A percentile compares a stretch with the other conserved stretches of the same genome.
Evolutionary conservation across 2,113 vertebrate species (phyloP).

Genomic region (Bostrychus sinensis): DNA sequence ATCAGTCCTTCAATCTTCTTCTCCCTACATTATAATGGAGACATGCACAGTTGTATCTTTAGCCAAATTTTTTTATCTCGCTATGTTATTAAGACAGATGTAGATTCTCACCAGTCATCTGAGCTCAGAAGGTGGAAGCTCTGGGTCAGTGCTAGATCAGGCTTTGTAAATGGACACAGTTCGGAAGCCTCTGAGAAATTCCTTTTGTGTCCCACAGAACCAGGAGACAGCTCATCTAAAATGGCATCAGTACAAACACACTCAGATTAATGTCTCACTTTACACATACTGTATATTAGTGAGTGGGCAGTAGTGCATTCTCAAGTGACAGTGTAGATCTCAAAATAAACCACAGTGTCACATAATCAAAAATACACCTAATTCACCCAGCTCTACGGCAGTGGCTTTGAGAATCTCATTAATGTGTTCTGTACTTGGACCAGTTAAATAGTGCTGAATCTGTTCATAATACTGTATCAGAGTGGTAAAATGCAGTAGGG

Average conservation of each 20-base stretch:
- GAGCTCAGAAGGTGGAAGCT: slow-evolving; percentile 84
- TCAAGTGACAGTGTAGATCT: slow-evolving; percentile 39
- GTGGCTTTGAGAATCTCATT: slow-evolving; percentile 38
- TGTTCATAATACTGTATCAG: slow-evolving; percentile 43
- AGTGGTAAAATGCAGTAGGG: too few relatives aligned
- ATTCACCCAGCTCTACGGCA: slow-evolving; percentile 28
- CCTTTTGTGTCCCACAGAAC: slow-evolving; percentile 69
- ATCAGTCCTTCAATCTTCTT: slow-evolving; percentile 94
- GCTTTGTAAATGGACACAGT: slow-evolving; percentile 84
- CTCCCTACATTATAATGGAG: slow-evolving; percentile 81
- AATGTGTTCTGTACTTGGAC: too few relatives aligned
- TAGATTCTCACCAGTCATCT: slow-evolving; percentile 86
- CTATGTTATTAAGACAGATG: not conserved
- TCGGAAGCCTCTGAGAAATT: slow-evolving; percentile 80
- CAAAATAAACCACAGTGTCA: too few relatives aligned
- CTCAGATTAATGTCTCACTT: slow-evolving; percentile 30
- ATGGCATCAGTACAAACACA: slow-evolving; percentile 24
- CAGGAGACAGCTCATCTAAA: slow-evolving; percentile 78
- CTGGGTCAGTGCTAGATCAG: slow-evolving; percentile 82
- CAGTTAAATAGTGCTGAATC: slow-evolving; percentile 18
- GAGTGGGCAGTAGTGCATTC: slow-evolving; percentile 40
- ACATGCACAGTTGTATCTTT: not conserved
- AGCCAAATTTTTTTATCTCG: not conserved
- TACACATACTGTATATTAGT: slow-evolving; percentile 37
- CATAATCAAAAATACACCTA: slow-evolving; percentile 47